A percentile compares a stretch with the other conserved stretches of the same genome.
Conservation (phyloP, 2,113 vertebrate species). For the Oreochromis aureus region DNA sequence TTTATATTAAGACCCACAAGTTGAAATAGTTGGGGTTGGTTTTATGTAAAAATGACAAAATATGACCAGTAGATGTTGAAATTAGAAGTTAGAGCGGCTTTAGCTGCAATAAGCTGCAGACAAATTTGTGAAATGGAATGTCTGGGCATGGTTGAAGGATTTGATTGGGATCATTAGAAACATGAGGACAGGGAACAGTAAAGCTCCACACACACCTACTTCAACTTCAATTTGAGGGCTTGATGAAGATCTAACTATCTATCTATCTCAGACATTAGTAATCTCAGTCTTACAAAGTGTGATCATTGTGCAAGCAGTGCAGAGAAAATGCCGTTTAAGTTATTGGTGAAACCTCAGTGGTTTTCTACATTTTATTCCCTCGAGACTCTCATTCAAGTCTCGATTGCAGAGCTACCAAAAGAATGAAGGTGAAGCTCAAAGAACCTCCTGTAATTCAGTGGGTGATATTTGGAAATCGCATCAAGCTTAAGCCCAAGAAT, state of each 20-base stretch:
- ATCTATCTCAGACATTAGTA: neutral
- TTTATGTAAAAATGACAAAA: neutral
- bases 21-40: neutral
- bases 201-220: neutral
- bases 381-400: neutral
- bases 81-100: neutral
- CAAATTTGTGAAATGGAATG: neutral
- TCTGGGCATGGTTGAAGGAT: neutral
- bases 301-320: neutral
- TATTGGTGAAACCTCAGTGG: neutral
- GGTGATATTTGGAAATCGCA: conserved; percentile 40
- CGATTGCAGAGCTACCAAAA: neutral
- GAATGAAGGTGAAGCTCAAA: conserved; percentile 34
- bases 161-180: neutral
- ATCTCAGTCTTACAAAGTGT: neutral
- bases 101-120: neutral
- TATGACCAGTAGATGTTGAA: neutral
- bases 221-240: neutral
- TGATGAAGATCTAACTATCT: neutral
- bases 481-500: conserved; percentile 5
- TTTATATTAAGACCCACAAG: neutral
- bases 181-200: neutral
- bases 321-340: neutral
- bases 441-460: conserved; percentile 9
- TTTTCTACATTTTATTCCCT: neutral